Evolutionary conservation across 37 sponge, comb jelly and placozoan genomes (phyloP).

Genomic region (Amphimedon queenslandica): DNA sequence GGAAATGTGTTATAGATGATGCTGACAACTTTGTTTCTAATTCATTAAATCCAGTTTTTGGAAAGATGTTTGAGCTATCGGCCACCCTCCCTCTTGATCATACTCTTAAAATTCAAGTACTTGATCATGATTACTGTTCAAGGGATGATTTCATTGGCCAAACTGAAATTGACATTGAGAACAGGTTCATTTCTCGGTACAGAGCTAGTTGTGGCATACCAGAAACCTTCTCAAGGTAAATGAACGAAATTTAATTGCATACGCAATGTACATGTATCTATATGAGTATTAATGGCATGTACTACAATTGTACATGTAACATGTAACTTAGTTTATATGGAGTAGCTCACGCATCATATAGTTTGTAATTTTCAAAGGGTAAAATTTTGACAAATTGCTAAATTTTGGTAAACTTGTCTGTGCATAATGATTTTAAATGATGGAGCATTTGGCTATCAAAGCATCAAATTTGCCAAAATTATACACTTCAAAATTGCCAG

Average conservation of each 20-base stretch:
- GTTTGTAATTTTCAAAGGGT: not conserved
- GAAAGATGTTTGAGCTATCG: slow-evolving; percentile 75
- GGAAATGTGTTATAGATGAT: slow-evolving; percentile 54
- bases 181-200: slow-evolving; percentile 60
- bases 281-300: too few relatives aligned
- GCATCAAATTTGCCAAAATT: too few relatives aligned
- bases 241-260: too few relatives aligned
- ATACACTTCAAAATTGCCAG: too few relatives aligned
- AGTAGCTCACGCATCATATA: not conserved
- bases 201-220: slow-evolving; percentile 69
- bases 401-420: not conserved
- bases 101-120: slow-evolving; percentile 62
- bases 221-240: slow-evolving; percentile 20
- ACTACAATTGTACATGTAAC: too few relatives aligned
- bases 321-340: too few relatives aligned
- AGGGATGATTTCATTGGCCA: slow-evolving; percentile 82
- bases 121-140: slow-evolving; percentile 52
- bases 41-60: slow-evolving; percentile 76
- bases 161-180: slow-evolving; percentile 85
- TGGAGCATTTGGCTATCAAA: too few relatives aligned
- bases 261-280: too few relatives aligned
- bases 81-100: slow-evolving; percentile 63
- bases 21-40: slow-evolving; percentile 77
- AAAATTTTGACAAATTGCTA: not conserved
- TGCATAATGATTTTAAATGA: not conserved